Base-by-base conservation (phyloP, 2,113 vertebrate genomes). In the Myanophis thanlyinensis region DNA sequence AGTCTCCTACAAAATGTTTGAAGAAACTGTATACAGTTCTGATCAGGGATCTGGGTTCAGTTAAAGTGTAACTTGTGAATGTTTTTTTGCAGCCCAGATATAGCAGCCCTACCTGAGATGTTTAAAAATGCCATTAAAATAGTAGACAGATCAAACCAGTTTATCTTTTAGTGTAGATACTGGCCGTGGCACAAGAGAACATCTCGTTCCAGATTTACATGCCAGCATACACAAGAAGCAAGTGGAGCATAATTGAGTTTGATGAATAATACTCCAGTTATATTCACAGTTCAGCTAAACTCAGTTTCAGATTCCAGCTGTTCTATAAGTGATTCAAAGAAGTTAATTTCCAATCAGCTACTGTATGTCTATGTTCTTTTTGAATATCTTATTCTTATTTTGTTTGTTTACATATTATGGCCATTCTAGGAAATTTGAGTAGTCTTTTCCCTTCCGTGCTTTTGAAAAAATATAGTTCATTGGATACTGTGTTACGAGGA, bases 241-340 rank as follows among this genome's bases (percentile, higher is more conserved):
- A 80, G 18, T 20, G 40, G 73, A 80, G 73, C 35, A 22, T 44
- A 80, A 22, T 44, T 80, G 89, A 92, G 92, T 94, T 94, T 94
- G 94, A 95, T 96, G 95, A 95, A 53, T 97, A 96, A 85, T 80
- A 92, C 96, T 95, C 90, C 93, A 94, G 87, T 92, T 95, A 88
- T 89, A 92, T 48, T 94, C 94, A 94, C 92, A 93, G 92, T 96
- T 95, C 93, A 93, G 92, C 93, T 91, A 52, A 90, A 96, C 92
- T 95, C 92, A 92, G 92, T 85, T 91, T 96, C 94, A 96, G 93
- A 89, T 25, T 95, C 94, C 92, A 96, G 94, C 95, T 94, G 93
- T 96, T 97, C 88, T 87, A 94, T 93, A 94, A 91, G 95, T 91
- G 94, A 95, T 95, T 97, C 95, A 94, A 87, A 95, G 56, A 80